Base-by-base conservation (phyloP, 2,888 invertebrate genomes). In the Drepana falcataria region DNA sequence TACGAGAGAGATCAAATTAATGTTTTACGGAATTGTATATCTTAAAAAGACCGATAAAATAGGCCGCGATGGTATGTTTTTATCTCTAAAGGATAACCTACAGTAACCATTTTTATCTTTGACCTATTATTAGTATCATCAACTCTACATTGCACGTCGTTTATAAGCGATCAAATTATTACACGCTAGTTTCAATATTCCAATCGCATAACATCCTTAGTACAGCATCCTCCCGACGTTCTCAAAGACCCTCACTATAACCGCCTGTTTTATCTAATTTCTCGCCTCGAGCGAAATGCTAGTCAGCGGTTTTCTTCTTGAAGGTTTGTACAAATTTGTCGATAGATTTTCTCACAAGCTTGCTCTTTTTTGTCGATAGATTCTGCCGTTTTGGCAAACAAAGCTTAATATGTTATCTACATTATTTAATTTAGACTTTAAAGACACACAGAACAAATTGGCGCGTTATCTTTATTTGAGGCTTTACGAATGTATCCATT, bases 261-360 rank as follows among this genome's bases (percentile, higher is more conserved):
- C 34, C 51, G 48, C 51, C 58, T 57, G 59, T 58, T 60, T 60
- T 54, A 60, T 66, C 56, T 57, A 59, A 63, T 66, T 65, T 61
- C 61, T 52, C 53, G 55, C 44, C 49, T 56, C 41, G 47, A 57
- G 54, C 52, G 48, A 33, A 48, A 37, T 37, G 53, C 35, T 37
- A n/a, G 33, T 41, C 48, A 33, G 37, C 6, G 47, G 51, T 52
- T 48, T 51, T 51, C 44, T 44, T 37, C 21, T 1, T 21, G 21
- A 21, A 21, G 21, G 21, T 21, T 21, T 1, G 21, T 21, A 21
- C 21, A 21, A 35, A 9, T 48, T 52, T 40, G 2, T 41, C 51
- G 41, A 48, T 51, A 48, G 51, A n/a, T 4, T 7, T 44, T 44
- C 44, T 44, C 9, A 44, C 44, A 44, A 9, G 9, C 9, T 44